phyloP scores from a whole-genome alignment of 2,113 vertebrate genomes.

The human (Homo sapiens) region GRCh38 chr3:101064501-101065000 shows the following conservation, averaged over 20 bases:
- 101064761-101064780: slow-evolving; percentile 69
- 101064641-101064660: slow-evolving; percentile 40
- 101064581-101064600: not conserved
- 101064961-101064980: not conserved
- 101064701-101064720: slow-evolving; percentile 38
- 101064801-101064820: slow-evolving; percentile 70
- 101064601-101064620: not conserved
- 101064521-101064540: not conserved
- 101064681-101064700: slow-evolving; percentile 75
- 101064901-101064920: not conserved
- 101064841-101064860: not conserved
- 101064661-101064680: slow-evolving; percentile 33
- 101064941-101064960: not conserved
- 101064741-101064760: slow-evolving; percentile 76
- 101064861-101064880: slow-evolving; percentile 34
- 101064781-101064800: slow-evolving; percentile 71
- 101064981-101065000: not conserved
- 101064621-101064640: slow-evolving; percentile 13
- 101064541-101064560: slow-evolving; percentile 40
- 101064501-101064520: not conserved
- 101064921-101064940: slow-evolving; percentile 35
- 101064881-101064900: slow-evolving; percentile 27
- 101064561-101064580: slow-evolving; percentile 19
- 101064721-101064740: slow-evolving; percentile 37
- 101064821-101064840: slow-evolving; percentile 64